Percentiles rank a stretch among this genome's conserved stretches.
Conservation (phyloP, 30 jellyfish, hydroid and myxozoan genomes). For the Cassiopea andromeda region DNA sequence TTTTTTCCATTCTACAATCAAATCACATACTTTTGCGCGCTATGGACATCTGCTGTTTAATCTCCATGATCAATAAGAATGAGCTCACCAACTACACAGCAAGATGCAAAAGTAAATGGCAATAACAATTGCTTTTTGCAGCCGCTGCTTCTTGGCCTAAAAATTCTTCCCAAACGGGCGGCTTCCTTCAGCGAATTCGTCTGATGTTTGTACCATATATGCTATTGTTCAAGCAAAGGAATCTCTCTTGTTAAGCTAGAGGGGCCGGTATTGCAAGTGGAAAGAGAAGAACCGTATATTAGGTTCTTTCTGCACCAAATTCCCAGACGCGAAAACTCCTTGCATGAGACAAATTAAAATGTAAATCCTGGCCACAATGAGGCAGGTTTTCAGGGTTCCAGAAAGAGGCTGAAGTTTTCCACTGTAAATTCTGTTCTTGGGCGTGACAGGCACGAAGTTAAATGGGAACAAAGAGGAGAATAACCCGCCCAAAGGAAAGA, state of each 20-base stretch:
- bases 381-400: neutral
- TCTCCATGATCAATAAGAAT: neutral
- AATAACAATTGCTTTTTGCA: neutral
- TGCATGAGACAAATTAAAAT: neutral
- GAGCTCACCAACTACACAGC: neutral
- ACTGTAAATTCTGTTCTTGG: too few species aligned
- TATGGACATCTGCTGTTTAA: constrained; percentile 1
- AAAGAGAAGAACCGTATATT: neutral
- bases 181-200: neutral
- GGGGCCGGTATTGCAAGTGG: neutral
- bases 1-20: neutral
- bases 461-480: too few species aligned
- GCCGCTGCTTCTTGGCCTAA: constrained; percentile 16
- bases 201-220: neutral
- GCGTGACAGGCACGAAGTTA: too few species aligned
- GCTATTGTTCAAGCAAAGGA: neutral
- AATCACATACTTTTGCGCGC: neutral
- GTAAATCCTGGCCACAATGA: constrained; percentile 8
- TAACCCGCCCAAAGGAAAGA: too few species aligned
- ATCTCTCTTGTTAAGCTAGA: neutral
- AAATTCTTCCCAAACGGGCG: neutral
- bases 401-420: neutral
- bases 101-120: constrained; percentile 11
- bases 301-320: neutral
- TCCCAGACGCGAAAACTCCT: constrained; percentile 10